Evolutionary conservation across 2,113 vertebrate species (phyloP), one percentile per base, ranked within the genome.

Genomic region (Peucedramus taeniatus): DNA sequence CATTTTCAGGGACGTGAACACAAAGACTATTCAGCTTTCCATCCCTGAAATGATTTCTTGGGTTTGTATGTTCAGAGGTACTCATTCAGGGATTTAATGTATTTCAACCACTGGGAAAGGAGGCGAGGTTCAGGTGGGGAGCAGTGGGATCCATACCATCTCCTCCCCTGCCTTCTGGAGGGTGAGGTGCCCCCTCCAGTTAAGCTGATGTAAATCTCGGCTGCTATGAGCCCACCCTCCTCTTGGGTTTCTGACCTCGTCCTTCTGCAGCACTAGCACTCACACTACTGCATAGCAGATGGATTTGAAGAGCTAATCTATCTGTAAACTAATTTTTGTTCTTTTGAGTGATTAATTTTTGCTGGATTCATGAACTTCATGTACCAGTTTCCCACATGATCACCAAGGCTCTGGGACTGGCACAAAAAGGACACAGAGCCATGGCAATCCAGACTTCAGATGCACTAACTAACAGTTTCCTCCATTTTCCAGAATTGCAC

Each of bases 261-360:
- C 45, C 23, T 74, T 90, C 59, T 77, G 59, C 94, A 83, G 79
- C 54, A 37, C 39, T 30, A 88, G 54, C 68, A 74, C 75, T 93
- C 79, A 77, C 24, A 39, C 94, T 86, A 88, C 94, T 65, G 77
- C 50, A 39, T 18, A 83, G 88, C 83, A 94, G 90, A 90, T 86
- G 75, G 71, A 90, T 83, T 76, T 61, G 64, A 94, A 86, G 63
- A 91, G 54, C 59, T 83, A 71, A 92, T 94, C 85, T 95, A 57
- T 51, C 63, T 72, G 82, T 57, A 92, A 95, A 76, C 10, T 65
- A 93, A 88, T 90, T 82, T 85, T 83, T 69, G 26, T 33, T 94
- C 75, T 82, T 94, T 18, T 59, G 45, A 88, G 79, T 61, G 78
- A 88, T 65, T 85, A 45, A 72, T 88, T 88, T 94, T 72, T 80